Evolutionary conservation across 2,888 invertebrate genomes (phyloP).

Genomic region (Crocallis elinguaria): DNA sequence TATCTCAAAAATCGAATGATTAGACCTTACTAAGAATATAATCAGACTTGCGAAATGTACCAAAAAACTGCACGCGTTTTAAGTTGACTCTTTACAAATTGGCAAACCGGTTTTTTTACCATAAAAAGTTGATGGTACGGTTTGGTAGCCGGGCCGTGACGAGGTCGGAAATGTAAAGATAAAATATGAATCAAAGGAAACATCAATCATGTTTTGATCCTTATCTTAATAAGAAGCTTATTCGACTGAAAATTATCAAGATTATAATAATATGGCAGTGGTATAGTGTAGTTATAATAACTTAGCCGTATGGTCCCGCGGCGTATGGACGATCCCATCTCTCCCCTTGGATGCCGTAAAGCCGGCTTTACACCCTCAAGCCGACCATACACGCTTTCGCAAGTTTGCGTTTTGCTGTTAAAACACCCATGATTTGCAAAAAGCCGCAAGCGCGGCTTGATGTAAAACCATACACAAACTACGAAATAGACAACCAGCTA

Average conservation of each 20-base stretch:
- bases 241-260: constrained; percentile 23
- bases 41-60: constrained; percentile 15
- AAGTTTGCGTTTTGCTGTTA: too few relatives aligned
- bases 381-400: too few relatives aligned
- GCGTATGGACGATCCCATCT: too few relatives aligned
- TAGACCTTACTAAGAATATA: constrained; percentile 4
- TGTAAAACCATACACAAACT: too few relatives aligned
- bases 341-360: too few relatives aligned
- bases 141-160: constrained; percentile 16
- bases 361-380: too few relatives aligned
- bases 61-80: constrained; percentile 7
- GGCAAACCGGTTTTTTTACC: constrained; percentile 14
- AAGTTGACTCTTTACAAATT: constrained; percentile 11
- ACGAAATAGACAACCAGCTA: too few relatives aligned
- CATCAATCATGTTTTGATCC: constrained; percentile 28
- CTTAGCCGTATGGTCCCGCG: too few relatives aligned
- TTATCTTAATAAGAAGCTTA: constrained; percentile 29
- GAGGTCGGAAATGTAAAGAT: constrained; percentile 10
- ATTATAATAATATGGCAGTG: neutral
- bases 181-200: constrained; percentile 27
- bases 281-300: neutral
- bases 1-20: constrained; percentile 20
- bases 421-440: too few relatives aligned
- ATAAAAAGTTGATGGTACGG: constrained; percentile 18
- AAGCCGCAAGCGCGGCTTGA: too few relatives aligned